phyloP scores from a whole-genome alignment of 2,888 invertebrate genomes.

The Tachystola acroxantha region DNA sequence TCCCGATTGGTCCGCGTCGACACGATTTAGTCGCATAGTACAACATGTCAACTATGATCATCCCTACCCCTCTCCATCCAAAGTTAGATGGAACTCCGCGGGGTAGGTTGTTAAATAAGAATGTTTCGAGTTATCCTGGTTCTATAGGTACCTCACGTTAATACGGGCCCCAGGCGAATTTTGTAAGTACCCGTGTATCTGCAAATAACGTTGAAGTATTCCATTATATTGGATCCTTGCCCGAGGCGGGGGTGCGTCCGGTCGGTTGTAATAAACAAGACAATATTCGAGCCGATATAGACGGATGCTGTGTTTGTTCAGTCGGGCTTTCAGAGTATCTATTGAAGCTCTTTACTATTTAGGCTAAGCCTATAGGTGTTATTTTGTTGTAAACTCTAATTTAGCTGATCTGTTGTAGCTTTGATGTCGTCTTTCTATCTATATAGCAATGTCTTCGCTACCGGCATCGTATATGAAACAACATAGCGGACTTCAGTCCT shows the following conservation, averaged over 20 bases:
- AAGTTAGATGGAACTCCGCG: not conserved
- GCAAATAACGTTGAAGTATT: slow-evolving; percentile 76
- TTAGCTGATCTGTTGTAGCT: no score
- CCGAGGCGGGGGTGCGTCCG: slow-evolving; percentile 61
- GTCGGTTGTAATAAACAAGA: slow-evolving; percentile 72
- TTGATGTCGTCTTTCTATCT: no score
- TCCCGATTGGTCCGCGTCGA: slow-evolving; percentile 39
- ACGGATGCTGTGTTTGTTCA: slow-evolving; percentile 46
- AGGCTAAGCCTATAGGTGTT: slow-evolving; percentile 34
- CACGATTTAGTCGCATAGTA: slow-evolving; percentile 35
- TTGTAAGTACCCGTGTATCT: slow-evolving; percentile 65
- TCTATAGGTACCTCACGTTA: slow-evolving; percentile 45
- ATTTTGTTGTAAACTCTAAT: slow-evolving; percentile 18
- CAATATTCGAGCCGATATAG: slow-evolving; percentile 43
- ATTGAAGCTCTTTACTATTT: slow-evolving; percentile 11
- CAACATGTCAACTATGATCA: slow-evolving; percentile 14
- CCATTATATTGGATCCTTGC: slow-evolving; percentile 75
- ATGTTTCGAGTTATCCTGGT: slow-evolving; percentile 10
- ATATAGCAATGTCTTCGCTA: no score
- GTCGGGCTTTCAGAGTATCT: slow-evolving; percentile 25
- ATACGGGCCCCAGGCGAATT: slow-evolving; percentile 58
- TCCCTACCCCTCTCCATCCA: not conserved
- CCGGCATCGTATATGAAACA: no score
- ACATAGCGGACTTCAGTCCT: no score
- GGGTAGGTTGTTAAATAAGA: not conserved